Evolutionary conservation across 2,888 invertebrate species (phyloP).

Genomic region (Bombyx huttoni): DNA sequence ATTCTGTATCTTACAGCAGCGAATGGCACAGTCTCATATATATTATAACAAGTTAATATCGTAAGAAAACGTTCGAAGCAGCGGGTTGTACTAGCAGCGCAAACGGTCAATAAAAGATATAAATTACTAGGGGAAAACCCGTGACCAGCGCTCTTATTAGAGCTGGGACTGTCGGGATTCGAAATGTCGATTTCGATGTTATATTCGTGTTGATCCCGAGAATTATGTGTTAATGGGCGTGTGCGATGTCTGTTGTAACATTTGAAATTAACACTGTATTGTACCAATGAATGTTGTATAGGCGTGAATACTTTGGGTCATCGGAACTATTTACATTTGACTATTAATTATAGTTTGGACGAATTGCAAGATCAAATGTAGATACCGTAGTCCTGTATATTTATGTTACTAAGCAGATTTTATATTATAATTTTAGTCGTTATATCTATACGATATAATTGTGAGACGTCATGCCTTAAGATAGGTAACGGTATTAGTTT

Average conservation of each 20-base stretch:
- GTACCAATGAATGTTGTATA: too few species aligned
- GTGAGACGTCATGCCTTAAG: too few species aligned
- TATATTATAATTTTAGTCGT: too few species aligned
- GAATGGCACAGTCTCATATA: constrained; percentile 15
- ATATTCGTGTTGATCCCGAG: not conserved
- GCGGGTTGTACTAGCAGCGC: constrained; percentile 20
- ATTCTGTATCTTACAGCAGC: not conserved
- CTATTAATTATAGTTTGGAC: too few species aligned
- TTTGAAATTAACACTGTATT: too few species aligned
- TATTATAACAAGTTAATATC: constrained; percentile 23
- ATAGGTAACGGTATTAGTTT: too few species aligned
- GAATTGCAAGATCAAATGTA: too few species aligned
- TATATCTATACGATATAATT: too few species aligned
- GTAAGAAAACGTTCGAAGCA: constrained; percentile 12
- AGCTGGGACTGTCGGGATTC: not conserved
- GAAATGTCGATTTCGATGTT: constrained; percentile 2
- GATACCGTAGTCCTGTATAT: too few species aligned
- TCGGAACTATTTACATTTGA: too few species aligned
- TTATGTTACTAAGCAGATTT: too few species aligned
- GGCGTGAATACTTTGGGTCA: too few species aligned
- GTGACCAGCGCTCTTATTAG: not conserved
- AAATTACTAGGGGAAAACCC: constrained; percentile 15
- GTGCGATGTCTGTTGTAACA: not conserved
- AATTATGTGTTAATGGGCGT: not conserved
- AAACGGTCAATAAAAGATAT: constrained; percentile 31